Conservation (phyloP, 1,140 invertebrate genomes). For the Drosophila orosa region DNA sequence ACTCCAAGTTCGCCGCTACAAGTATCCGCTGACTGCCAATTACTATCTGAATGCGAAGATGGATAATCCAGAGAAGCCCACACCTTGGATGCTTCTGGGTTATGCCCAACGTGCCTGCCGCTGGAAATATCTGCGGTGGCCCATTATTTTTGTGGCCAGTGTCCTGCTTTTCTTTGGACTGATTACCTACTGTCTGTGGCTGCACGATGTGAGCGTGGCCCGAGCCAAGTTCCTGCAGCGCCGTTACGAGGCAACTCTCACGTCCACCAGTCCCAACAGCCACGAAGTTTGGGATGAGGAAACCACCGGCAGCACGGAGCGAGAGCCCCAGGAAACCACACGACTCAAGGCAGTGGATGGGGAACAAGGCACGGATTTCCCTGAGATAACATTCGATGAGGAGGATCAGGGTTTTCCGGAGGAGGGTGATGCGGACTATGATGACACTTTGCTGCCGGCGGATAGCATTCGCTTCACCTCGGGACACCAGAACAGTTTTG, state of each 20-base stretch:
- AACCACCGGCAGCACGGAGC: constrained; percentile 30
- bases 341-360: constrained; percentile 56
- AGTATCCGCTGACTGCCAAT: constrained; percentile 77
- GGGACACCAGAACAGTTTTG: constrained; percentile 87
- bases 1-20: constrained; percentile 77
- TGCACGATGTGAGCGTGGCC: constrained; percentile 79
- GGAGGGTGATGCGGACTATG: constrained; percentile 42
- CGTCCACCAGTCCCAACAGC: constrained; percentile 35
- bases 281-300: constrained; percentile 41
- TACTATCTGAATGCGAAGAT: constrained; percentile 68
- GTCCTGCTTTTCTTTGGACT: constrained; percentile 77
- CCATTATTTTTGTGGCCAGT: constrained; percentile 78
- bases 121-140: constrained; percentile 80
- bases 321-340: constrained; percentile 58
- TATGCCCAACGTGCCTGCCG: constrained; percentile 70
- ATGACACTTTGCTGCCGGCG: constrained; percentile 68
- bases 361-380: constrained; percentile 30
- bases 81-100: constrained; percentile 58
- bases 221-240: constrained; percentile 67
- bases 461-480: constrained; percentile 85
- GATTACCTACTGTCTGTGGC: constrained; percentile 80
- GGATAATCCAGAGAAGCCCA: constrained; percentile 39
- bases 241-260: constrained; percentile 57
- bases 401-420: constrained; percentile 11
- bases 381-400: constrained; percentile 19